A percentile compares a stretch with the other conserved stretches of the same genome.
phyloP scores from a whole-genome alignment of 1,140 invertebrate species.

The Ridgeia piscesae region DNA sequence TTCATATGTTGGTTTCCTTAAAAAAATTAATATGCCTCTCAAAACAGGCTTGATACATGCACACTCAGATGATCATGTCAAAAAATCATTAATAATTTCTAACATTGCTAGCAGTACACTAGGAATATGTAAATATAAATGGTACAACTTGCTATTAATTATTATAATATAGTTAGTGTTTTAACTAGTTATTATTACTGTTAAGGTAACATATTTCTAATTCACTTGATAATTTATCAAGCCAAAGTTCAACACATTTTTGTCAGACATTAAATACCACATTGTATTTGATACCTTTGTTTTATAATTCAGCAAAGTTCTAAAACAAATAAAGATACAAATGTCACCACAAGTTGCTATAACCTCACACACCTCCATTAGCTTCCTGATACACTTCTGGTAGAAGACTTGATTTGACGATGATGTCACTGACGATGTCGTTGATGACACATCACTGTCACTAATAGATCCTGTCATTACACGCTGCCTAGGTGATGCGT shows the following conservation, averaged over 20 bases:
- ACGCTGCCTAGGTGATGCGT: not conserved
- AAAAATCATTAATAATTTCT: not conserved
- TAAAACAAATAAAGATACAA: not conserved
- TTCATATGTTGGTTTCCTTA: too few relatives aligned
- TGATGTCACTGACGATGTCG: not conserved
- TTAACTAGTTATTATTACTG: too few relatives aligned
- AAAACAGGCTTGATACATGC: too few relatives aligned
- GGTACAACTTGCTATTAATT: too few relatives aligned
- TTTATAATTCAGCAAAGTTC: too few relatives aligned
- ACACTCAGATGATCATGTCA: not conserved
- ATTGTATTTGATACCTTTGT: not conserved
- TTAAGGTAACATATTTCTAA: not conserved
- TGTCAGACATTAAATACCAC: not conserved
- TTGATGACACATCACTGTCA: not conserved
- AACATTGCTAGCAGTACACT: too few relatives aligned
- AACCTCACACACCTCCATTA: not conserved
- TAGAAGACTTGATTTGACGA: not conserved
- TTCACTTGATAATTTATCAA: not conserved
- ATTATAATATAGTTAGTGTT: too few relatives aligned
- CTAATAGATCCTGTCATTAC: not conserved
- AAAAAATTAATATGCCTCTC: too few relatives aligned
- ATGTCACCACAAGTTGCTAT: not conserved
- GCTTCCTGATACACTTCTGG: not conserved
- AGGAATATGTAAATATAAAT: too few relatives aligned
- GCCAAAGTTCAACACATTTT: too few relatives aligned